Evolutionary conservation across 2,113 vertebrate species (phyloP), one percentile per base, ranked within the genome.

Genomic region (Brienomyrus brachyistius): DNA sequence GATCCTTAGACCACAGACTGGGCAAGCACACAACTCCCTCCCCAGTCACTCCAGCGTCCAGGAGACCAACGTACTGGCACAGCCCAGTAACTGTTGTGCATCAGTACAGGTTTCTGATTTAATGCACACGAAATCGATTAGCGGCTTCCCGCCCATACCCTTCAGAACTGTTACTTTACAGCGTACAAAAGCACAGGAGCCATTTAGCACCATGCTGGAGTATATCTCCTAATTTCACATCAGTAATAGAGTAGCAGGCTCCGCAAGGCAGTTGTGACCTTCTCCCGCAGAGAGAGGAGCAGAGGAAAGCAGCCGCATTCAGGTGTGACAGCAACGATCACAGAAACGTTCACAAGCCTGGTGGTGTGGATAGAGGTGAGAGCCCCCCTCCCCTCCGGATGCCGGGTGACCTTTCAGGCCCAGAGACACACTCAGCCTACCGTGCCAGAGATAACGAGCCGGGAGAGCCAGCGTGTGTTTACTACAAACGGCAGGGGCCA

Each of bases 71-170:
- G 40, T 40, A 40, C 40, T 40, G 40, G 40, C 40, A 40, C 40
- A 40, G 40, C 40, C 40, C 40, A 89, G 91, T 89, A 90, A 89
- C 77, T 62, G 59, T 85, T 23, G 50, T 91, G 90, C 91, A 88
- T 91, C 91, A 90, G 82, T 88, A 47, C 35, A 54, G 77, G 82
- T 88, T 87, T 77, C 91, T 90, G 86, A 90, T 91, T 91, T 66
- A 80, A 92, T 35, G 89, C 89, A 50, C 90, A 90, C 80, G 88
- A 89, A 89, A 91, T 89, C 92, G 92, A 93, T 93, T 90, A 92
- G 90, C 90, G 62, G 82, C 70, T 88, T 66, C 59, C 59, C 47
- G 88, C 80, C 91, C 62, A 86, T 89, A 91, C 91, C 56, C 91
- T 88, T 90, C 90, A 91, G 89, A 91, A 90, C 88, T 91, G 90